Evolutionary conservation across 2,797 vertebrate species (phyloP).

Genomic region (Thunnus albacares): DNA sequence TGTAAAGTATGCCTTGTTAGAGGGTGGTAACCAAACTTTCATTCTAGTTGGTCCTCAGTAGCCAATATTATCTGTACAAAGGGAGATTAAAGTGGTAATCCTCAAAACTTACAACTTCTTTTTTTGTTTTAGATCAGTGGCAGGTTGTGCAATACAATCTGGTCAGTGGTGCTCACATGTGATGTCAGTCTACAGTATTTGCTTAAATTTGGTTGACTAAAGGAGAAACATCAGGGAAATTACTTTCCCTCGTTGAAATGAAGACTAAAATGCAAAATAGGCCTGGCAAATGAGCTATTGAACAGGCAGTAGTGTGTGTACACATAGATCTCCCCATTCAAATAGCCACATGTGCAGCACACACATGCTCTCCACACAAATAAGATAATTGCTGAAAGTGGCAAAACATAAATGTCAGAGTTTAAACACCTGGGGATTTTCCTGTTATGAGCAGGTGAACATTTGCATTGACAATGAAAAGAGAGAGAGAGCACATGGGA

Average conservation of each 20-base stretch:
- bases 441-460: neutral
- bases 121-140: too few relatives aligned
- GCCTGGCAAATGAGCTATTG: neutral
- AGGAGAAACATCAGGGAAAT: conserved; percentile 12
- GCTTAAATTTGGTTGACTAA: conserved; percentile 10
- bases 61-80: neutral
- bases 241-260: neutral
- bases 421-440: conserved; percentile 7
- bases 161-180: neutral
- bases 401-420: neutral
- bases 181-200: conserved; percentile 16
- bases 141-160: too few relatives aligned
- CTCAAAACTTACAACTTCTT: neutral
- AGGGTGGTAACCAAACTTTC: neutral
- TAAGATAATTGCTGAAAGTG: neutral
- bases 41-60: neutral
- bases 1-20: neutral
- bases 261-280: conserved; percentile 31
- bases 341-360: neutral
- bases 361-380: neutral
- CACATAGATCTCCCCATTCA: neutral
- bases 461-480: conserved; percentile 30
- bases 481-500: neutral
- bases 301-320: neutral
- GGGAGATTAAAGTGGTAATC: neutral